Base-by-base conservation (phyloP, 2,113 vertebrate genomes). In the Grammomys surdaster region DNA sequence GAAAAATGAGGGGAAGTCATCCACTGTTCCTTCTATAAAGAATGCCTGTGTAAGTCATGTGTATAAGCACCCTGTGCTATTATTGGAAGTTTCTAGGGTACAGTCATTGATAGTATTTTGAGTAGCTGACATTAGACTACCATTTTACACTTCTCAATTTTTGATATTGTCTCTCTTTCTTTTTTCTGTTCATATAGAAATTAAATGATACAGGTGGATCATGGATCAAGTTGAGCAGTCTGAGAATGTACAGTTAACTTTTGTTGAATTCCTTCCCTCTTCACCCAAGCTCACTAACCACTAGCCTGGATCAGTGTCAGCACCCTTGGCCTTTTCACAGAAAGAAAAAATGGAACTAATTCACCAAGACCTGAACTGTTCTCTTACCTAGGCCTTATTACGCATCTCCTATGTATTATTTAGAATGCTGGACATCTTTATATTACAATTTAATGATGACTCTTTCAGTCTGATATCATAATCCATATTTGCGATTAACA, bases 1-100 rank as follows among this genome's bases (percentile, higher is more conserved):
- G 63, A 94, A 96, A 17, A 88, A 93, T 75, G 75, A 77, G 88
- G 2, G 36, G 36, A 26, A 93, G 33, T 65, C 65, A 76, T 70
- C 87, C 33, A 63, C 54, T 88, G 11, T 16, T 48, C 12, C 33
- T 67, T 80, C 56, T 40, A 0, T 85, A 51, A 33, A 90, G 56
- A 94, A 54, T 3, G 26, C 12, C 9, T 92, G 0, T 24, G 1
- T 65, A 7, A 22, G 19, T 58, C 24, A 80, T 78, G 31, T 90
- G 28, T 77, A 40, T 33, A 20, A 84, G 60, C 16, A 86, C 11
- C 0, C 3, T 88, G 67, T 77, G 40, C 54, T 63, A 70, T 22
- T 63, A 70, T 22, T 20, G 95, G 63, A 88, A 24, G 5, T 76
- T 60, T n/a, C 3, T 31, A 60, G 82, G 73, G 11, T n/a, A 28